These are phyloP conservation scores for Numenius phaeopus DNA, from an alignment of 2,797 vertebrate genomes.

Conservation along the genomic window DNA sequence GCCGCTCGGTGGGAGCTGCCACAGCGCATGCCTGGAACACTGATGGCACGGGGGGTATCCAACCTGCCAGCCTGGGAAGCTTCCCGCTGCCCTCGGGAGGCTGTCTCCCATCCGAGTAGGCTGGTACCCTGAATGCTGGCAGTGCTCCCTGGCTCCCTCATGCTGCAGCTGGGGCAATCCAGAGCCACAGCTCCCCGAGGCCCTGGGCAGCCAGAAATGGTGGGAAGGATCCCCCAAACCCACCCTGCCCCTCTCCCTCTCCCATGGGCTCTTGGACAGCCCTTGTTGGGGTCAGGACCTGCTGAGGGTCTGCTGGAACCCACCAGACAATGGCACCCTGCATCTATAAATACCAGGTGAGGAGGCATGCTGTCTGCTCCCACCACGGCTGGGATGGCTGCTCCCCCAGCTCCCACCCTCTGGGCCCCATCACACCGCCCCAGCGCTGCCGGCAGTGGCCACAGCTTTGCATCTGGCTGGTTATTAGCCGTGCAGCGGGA, in stretches of 20 bases:
- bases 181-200: not conserved
- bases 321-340: not conserved
- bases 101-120: fast-evolving
- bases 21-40: not conserved
- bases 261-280: fast-evolving
- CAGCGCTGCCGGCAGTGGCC: not conserved
- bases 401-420: not conserved
- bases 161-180: not conserved
- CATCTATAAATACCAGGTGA: fast-evolving
- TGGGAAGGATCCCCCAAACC: not conserved
- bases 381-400: not conserved
- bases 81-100: fast-evolving
- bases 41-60: fast-evolving
- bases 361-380: not conserved
- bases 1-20: fast-evolving
- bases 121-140: not conserved
- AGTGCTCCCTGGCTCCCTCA: fast-evolving
- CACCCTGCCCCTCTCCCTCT: not conserved
- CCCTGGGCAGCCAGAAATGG: not conserved
- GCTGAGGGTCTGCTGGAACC: not conserved
- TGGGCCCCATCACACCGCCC: not conserved
- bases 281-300: not conserved
- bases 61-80: fast-evolving
- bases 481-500: not conserved
- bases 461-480: not conserved